These are phyloP conservation scores for Halocynthia aurantium DNA, from an alignment of 23 tunicate genomes.

Conservation along the genomic window DNA sequence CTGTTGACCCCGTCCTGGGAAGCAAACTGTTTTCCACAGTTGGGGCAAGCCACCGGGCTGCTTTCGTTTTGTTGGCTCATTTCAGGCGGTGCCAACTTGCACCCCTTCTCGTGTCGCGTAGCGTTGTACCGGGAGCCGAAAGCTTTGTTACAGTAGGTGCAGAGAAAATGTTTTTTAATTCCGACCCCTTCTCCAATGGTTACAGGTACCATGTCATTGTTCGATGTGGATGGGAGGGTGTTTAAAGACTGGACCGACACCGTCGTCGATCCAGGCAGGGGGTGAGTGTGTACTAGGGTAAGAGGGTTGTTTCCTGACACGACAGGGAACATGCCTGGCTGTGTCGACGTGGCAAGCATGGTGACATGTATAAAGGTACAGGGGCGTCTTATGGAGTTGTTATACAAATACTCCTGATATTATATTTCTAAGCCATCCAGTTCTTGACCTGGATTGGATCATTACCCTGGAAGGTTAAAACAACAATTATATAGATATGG, in stretches of 20 bases:
- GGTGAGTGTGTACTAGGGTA: slow-evolving; percentile 18
- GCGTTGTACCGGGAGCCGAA: slow-evolving; percentile 92
- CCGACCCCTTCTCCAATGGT: not conserved
- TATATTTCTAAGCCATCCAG: too few relatives aligned
- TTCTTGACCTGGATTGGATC: too few relatives aligned
- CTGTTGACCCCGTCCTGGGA: slow-evolving; percentile 22
- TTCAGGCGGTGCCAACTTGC: slow-evolving; percentile 44
- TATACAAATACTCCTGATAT: too few relatives aligned
- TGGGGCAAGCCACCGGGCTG: slow-evolving; percentile 17
- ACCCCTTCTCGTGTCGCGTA: slow-evolving; percentile 83
- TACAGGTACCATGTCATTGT: not conserved
- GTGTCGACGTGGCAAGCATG: slow-evolving; percentile 16
- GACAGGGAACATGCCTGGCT: slow-evolving; percentile 27
- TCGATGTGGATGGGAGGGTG: slow-evolving; percentile 25
- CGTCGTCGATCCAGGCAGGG: slow-evolving; percentile 24
- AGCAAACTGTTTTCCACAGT: slow-evolving; percentile 25
- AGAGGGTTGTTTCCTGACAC: slow-evolving; percentile 6
- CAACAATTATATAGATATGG: too few relatives aligned
- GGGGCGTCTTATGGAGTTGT: too few relatives aligned
- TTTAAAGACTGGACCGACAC: slow-evolving; percentile 16
- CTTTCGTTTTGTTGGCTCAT: slow-evolving; percentile 9
- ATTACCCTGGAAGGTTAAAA: too few relatives aligned
- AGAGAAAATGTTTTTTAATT: slow-evolving; percentile 5
- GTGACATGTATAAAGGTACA: not conserved
- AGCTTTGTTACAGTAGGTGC: slow-evolving; percentile 49